Evolutionary conservation across 1,140 invertebrate species (phyloP).

Genomic region (Papilio helenus): DNA sequence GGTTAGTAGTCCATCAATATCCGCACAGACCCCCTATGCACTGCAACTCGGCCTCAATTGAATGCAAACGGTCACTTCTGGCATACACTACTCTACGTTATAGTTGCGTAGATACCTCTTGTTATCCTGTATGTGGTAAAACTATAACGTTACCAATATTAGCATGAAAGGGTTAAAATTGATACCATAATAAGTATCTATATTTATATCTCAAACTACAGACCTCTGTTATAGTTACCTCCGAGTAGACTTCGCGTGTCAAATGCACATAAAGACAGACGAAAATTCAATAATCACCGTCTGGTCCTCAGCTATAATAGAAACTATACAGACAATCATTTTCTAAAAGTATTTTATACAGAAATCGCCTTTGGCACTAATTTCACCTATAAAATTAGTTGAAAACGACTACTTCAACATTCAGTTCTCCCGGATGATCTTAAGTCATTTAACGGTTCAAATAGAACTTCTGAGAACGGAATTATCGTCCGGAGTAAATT

Average conservation of each 20-base stretch:
- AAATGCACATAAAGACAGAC: slow-evolving; percentile 16
- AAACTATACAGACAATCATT: neutral
- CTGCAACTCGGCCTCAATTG: neutral
- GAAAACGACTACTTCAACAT: neutral
- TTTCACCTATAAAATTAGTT: neutral
- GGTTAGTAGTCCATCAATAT: neutral
- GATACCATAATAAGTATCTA: neutral
- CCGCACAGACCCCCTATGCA: neutral
- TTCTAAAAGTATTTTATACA: neutral
- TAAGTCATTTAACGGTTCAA: neutral
- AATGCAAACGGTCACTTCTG: neutral
- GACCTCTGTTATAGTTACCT: neutral
- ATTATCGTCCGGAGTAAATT: too few relatives aligned
- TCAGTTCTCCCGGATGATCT: neutral
- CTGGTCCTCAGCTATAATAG: neutral
- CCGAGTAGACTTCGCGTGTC: neutral
- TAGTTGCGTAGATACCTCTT: neutral
- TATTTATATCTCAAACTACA: neutral
- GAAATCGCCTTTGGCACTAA: neutral
- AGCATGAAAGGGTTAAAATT: too few relatives aligned
- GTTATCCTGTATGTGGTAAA: neutral
- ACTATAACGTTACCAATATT: neutral
- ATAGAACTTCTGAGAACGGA: too few relatives aligned
- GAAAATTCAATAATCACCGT: neutral
- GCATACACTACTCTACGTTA: neutral